phyloP scores from a whole-genome alignment of 1,140 invertebrate species.

The Augochlora pura region DNA sequence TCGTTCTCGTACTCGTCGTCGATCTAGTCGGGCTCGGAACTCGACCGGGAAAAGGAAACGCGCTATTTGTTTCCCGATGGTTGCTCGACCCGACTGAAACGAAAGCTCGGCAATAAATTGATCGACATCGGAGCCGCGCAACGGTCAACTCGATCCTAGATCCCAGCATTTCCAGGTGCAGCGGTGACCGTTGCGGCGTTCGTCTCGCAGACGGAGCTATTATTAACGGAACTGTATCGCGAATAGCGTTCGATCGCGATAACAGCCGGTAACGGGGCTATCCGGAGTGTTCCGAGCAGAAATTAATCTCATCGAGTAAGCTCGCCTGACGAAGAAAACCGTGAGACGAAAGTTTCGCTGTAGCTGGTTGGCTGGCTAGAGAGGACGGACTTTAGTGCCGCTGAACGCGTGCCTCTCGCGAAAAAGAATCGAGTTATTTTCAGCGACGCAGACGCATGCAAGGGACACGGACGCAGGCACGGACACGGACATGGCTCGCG shows the following conservation, averaged over 20 bases:
- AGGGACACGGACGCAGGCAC: background rate
- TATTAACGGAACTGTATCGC: background rate
- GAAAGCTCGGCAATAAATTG: background rate
- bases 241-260: background rate
- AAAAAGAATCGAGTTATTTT: conserved; percentile 19
- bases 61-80: background rate
- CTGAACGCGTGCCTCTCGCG: background rate
- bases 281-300: background rate
- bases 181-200: background rate
- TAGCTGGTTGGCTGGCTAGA: too few species aligned
- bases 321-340: background rate
- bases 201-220: background rate
- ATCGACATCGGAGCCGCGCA: background rate
- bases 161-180: too few species aligned
- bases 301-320: background rate
- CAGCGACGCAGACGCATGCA: background rate
- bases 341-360: too few species aligned
- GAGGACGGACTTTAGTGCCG: too few species aligned
- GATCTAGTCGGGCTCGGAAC: too few species aligned
- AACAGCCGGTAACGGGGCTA: background rate
- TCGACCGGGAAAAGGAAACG: background rate
- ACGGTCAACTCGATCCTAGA: background rate
- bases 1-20: too few species aligned
- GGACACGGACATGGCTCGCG: too few species aligned
- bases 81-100: background rate